Evolutionary conservation across 2,888 invertebrate genomes (phyloP).

Genomic region (Epicampocera succincta): DNA sequence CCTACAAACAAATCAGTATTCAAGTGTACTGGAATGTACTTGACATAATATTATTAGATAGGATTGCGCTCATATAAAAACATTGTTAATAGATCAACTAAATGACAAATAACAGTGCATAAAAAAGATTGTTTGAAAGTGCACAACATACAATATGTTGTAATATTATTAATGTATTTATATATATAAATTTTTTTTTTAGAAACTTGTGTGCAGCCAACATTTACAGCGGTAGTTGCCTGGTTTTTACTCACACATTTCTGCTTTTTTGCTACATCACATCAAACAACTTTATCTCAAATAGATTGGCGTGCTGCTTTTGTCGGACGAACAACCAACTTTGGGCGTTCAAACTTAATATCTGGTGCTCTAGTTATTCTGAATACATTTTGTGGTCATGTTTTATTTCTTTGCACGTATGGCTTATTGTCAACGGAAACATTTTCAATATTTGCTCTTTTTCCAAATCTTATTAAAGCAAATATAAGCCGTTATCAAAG

Average conservation of each 20-base stretch:
- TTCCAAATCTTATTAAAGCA: constrained; percentile 81
- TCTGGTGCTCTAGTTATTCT: constrained; percentile 87
- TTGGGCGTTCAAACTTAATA: constrained; percentile 83
- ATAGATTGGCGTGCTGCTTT: constrained; percentile 98
- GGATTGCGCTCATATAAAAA: no score
- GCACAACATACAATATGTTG: no score
- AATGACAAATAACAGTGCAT: no score
- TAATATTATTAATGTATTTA: no score
- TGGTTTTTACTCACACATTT: constrained; percentile 91
- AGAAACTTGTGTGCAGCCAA: constrained; percentile 80
- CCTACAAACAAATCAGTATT: no score
- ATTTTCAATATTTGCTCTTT: constrained; percentile 85
- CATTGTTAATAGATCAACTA: no score
- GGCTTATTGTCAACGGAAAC: constrained; percentile 87
- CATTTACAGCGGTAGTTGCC: constrained; percentile 78
- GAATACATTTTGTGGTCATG: constrained; percentile 91
- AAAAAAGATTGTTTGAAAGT: no score
- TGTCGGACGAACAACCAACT: constrained; percentile 86
- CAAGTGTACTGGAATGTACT: no score
- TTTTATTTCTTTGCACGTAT: constrained; percentile 85
- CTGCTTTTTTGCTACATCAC: constrained; percentile 95
- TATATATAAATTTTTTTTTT: constrained; percentile 5
- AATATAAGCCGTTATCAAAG: constrained; percentile 73
- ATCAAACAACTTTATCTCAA: constrained; percentile 95
- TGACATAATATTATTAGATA: no score